These are phyloP conservation scores for Heteractis magnifica DNA, from an alignment of 92 coral and sea anemone species.

Conservation along the genomic window DNA sequence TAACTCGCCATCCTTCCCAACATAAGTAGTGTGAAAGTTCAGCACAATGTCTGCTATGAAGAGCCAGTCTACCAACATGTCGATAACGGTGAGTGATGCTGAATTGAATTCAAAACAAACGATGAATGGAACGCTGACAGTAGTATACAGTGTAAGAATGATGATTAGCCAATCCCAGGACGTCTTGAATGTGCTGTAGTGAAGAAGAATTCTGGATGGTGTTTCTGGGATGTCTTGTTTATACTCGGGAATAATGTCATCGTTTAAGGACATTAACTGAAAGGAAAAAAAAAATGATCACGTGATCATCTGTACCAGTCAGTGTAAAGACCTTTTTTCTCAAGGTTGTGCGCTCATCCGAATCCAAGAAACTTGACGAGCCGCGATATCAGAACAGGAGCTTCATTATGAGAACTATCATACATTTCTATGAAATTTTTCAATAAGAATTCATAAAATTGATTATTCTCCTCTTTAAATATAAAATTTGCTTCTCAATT, in stretches of 20 bases:
- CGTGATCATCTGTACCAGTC: no score
- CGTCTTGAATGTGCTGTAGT: constrained; percentile 80
- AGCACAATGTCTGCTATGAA: constrained; percentile 87
- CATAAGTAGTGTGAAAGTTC: constrained; percentile 92
- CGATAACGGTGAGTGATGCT: constrained; percentile 52
- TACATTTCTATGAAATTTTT: no score
- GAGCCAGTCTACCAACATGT: constrained; percentile 84
- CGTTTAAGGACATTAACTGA: constrained; percentile 88
- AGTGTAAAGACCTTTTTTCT: no score
- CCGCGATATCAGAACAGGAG: no score
- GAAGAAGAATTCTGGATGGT: constrained; percentile 82
- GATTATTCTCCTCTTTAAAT: no score
- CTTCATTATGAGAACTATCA: no score
- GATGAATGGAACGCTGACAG: constrained; percentile 91
- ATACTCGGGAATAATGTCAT: constrained; percentile 84
- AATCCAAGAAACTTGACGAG: no score
- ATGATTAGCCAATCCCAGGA: constrained; percentile 96
- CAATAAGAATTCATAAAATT: no score
- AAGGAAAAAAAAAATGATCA: neutral
- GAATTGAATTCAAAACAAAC: constrained; percentile 77
- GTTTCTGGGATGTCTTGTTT: constrained; percentile 91
- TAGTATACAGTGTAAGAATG: constrained; percentile 87
- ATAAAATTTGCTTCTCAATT: no score
- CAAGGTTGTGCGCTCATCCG: no score
- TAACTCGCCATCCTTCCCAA: constrained; percentile 85